These are phyloP conservation scores for Bathybates hornii DNA, from an alignment of 2,113 vertebrate genomes.

Conservation along the genomic window DNA sequence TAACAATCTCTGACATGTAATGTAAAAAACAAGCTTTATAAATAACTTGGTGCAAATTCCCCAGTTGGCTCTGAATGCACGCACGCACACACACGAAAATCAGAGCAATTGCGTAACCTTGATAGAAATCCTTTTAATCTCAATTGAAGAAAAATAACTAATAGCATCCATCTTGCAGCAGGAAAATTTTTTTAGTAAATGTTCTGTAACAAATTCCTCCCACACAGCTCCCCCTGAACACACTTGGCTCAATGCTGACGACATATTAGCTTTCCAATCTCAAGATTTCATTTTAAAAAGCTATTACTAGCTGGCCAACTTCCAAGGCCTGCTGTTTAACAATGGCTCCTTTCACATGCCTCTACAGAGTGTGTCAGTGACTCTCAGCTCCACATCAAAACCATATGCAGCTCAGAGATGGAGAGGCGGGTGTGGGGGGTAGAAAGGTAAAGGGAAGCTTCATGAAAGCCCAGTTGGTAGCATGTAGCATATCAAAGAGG, in stretches of 20 bases:
- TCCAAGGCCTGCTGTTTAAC: slow-evolving; percentile 41
- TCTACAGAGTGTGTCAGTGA: slow-evolving; percentile 53
- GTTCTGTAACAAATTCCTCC: slow-evolving; percentile 19
- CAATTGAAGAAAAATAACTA: neutral
- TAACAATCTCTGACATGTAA: neutral
- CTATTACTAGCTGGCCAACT: slow-evolving; percentile 25
- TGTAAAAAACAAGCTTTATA: neutral
- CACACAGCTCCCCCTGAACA: slow-evolving; percentile 2
- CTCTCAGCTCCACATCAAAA: slow-evolving; percentile 50
- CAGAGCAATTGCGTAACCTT: neutral
- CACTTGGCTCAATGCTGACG: slow-evolving; percentile 12
- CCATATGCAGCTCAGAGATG: slow-evolving; percentile 54
- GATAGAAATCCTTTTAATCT: neutral
- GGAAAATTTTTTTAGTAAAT: neutral
- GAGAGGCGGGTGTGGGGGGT: neutral
- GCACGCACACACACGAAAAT: neutral
- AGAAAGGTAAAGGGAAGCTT: slow-evolving; percentile 4
- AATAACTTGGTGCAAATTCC: neutral
- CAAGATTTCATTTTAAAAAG: slow-evolving; percentile 51
- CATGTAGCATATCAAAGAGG: slow-evolving; percentile 1
- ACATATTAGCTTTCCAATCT: slow-evolving; percentile 50
- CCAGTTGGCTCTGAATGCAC: neutral
- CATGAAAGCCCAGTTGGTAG: neutral
- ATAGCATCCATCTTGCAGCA: neutral
- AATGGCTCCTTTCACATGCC: slow-evolving; percentile 58